Evolutionary conservation across 2,113 vertebrate species (phyloP), one percentile per base, ranked within the genome.

Genomic region (Carollia perspicillata): DNA sequence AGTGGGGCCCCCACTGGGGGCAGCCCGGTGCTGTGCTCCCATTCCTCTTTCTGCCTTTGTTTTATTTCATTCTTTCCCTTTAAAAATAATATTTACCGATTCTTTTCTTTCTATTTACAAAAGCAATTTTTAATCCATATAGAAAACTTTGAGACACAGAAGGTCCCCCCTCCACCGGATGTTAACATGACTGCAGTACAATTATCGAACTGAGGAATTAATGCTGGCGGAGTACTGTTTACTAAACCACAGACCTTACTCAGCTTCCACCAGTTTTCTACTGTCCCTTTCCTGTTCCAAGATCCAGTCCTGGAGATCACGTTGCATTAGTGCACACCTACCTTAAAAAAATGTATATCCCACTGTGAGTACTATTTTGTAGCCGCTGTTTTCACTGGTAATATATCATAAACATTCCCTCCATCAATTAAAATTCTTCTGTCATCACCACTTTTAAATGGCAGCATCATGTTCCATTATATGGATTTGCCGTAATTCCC

Each of bases 361-460:
- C 47, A 28, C 14, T 79, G 33, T 68, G 26, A 8, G 14, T 23
- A 18, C 37, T 47, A 14, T 74, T 89, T 78, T 58, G 35, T 90
- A 87, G 47, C 37, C 12, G 13, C 17, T 91, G 83, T 68, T 47
- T 17, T 89, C 58, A 42, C 65, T 75, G 11, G n/a, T 51, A 55
- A 55, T 58, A 75, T 35, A 79, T 30, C 17, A 77, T 58, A 65
- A 83, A 77, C 49, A 89, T 66, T 94, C 86, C 9, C 5, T 26
- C 72, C 71, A 26, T 22, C 51, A 22, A 4, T 85, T 93, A 85
- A 86, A 96, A 93, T 51, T n/a, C 17, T 49, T 78, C 30, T 20
- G 18, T 17, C 37, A 68, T 78, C 47, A n/a, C 40, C 85, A 12
- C 88, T 94, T 95, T 87, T 87, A 95, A 83, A 84, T 49, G 65